Evolutionary conservation across 2,888 invertebrate species (phyloP).

Genomic region (Diplazon laetatorius): DNA sequence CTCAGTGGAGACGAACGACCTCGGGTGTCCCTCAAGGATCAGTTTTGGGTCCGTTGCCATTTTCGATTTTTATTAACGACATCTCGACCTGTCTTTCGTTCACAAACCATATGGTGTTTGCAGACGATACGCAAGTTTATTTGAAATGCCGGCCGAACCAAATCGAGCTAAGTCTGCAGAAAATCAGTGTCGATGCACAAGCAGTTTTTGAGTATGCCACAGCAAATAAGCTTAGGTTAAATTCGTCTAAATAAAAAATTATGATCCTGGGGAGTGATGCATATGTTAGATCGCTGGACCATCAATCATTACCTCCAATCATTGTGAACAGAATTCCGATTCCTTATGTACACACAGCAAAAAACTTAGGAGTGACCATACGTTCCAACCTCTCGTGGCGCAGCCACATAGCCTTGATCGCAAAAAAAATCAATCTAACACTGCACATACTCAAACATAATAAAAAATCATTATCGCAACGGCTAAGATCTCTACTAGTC

Average conservation of each 20-base stretch:
- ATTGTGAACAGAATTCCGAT: background rate
- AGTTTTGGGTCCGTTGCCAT: background rate
- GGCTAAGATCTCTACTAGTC: background rate
- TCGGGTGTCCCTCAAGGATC: background rate
- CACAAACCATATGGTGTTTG: background rate
- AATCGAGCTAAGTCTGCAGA: background rate
- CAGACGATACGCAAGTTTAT: background rate
- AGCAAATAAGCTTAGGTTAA: background rate
- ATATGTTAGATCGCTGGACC: background rate
- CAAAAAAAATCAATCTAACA: background rate
- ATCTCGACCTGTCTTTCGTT: too few species aligned
- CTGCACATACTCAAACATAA: background rate
- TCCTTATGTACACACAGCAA: constrained; percentile 2
- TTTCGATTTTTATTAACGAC: too few species aligned
- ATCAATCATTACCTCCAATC: background rate
- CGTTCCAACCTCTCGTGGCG: background rate
- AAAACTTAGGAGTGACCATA: constrained; percentile 1
- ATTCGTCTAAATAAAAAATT: constrained; percentile 31
- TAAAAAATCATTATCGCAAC: background rate
- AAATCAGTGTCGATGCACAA: background rate
- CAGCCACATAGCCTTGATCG: background rate
- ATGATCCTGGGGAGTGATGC: constrained; percentile 15
- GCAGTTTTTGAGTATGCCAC: background rate
- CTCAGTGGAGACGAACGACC: background rate
- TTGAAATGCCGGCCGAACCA: too few species aligned